Evolutionary conservation across 1,140 invertebrate genomes (phyloP).

Genomic region (Dinoponera quadriceps): DNA sequence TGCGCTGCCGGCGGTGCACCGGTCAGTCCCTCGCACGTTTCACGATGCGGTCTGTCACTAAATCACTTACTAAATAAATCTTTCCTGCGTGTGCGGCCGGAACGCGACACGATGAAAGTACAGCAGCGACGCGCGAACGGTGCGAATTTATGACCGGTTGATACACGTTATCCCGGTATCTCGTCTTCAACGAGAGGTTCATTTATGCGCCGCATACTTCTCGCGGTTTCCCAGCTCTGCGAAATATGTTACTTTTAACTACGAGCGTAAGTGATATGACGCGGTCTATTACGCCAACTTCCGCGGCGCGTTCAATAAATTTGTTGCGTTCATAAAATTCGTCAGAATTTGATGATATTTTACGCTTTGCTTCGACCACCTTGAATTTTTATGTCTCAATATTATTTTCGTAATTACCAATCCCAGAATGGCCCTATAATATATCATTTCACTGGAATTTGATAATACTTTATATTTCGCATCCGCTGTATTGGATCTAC

Average conservation of each 20-base stretch:
- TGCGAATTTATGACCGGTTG: constrained; percentile 36
- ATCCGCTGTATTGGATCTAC: too few species aligned
- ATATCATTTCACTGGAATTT: too few species aligned
- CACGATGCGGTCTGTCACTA: constrained; percentile 40
- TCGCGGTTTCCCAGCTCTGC: not conserved
- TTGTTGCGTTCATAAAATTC: too few species aligned
- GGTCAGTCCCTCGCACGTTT: constrained; percentile 35
- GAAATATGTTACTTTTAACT: constrained; percentile 28
- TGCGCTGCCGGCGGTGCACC: constrained; percentile 4
- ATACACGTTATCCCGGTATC: constrained; percentile 32
- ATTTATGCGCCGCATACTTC: not conserved
- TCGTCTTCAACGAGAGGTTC: constrained; percentile 7
- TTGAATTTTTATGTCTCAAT: too few species aligned
- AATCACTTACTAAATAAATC: constrained; percentile 62
- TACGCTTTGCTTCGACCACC: too few species aligned
- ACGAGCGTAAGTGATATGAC: not conserved
- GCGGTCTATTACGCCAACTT: not conserved
- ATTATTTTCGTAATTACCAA: too few species aligned
- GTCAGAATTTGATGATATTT: too few species aligned
- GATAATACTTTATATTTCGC: too few species aligned
- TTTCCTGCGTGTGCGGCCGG: constrained; percentile 32
- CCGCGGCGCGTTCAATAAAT: too few species aligned
- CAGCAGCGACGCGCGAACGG: constrained; percentile 18
- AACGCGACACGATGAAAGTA: constrained; percentile 30
- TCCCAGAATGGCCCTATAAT: too few species aligned